phyloP scores from a whole-genome alignment of 2,113 vertebrate genomes.

The Corythornis madagascariensis region DNA sequence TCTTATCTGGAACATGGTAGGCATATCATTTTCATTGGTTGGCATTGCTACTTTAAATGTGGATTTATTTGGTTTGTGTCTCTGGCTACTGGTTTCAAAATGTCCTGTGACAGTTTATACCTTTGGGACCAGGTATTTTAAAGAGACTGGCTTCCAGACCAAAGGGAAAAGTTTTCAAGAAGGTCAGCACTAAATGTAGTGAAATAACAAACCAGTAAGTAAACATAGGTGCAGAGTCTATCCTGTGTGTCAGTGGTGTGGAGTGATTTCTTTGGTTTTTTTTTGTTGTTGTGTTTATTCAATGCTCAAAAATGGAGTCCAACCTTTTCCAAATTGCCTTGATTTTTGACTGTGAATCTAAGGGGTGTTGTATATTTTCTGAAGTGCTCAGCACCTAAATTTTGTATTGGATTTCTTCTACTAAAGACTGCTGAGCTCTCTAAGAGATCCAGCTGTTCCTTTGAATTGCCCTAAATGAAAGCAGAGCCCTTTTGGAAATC shows the following conservation, averaged over 20 bases:
- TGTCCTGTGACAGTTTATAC: background rate
- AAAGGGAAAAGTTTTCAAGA: background rate
- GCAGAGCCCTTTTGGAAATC: slow-evolving; percentile 53
- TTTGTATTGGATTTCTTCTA: background rate
- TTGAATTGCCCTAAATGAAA: slow-evolving; percentile 27
- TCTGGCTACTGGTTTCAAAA: slow-evolving; percentile 25
- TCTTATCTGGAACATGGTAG: slow-evolving; percentile 94
- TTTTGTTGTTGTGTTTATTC: background rate
- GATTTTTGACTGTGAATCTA: background rate
- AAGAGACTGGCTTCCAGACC: background rate
- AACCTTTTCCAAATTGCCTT: background rate
- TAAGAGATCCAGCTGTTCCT: slow-evolving; percentile 19
- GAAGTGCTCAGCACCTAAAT: background rate
- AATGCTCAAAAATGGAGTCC: background rate
- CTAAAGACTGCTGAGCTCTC: background rate
- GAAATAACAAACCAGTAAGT: background rate
- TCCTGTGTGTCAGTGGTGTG: background rate
- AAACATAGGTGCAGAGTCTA: background rate
- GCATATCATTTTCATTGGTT: slow-evolving; percentile 83
- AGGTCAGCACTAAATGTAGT: background rate
- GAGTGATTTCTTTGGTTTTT: background rate
- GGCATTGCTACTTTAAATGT: slow-evolving; percentile 76
- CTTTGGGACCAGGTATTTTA: background rate
- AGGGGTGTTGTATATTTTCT: background rate
- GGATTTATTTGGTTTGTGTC: slow-evolving; percentile 61